phyloP scores from a whole-genome alignment of 2,797 vertebrate genomes.

The Phoeniculus purpureus region DNA sequence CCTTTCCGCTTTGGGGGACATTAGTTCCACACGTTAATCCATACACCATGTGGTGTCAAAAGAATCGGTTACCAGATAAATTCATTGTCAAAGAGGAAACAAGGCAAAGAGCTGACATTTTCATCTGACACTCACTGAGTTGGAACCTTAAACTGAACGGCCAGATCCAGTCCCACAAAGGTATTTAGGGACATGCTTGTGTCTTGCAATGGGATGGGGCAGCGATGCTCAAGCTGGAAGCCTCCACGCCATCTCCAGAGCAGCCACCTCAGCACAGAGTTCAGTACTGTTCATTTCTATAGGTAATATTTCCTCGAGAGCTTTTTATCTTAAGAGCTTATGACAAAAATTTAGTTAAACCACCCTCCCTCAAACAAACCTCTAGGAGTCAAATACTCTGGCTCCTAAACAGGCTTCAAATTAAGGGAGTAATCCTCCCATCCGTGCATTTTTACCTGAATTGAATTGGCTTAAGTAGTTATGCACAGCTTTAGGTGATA shows the following conservation, averaged over 20 bases:
- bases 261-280: not conserved
- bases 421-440: not conserved
- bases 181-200: not conserved
- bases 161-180: not conserved
- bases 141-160: not conserved
- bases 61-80: not conserved
- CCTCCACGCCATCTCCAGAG: not conserved
- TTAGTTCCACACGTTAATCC: not conserved
- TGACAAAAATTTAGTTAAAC: not conserved
- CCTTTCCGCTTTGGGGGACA: not conserved
- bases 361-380: not conserved
- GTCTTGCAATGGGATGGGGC: not conserved
- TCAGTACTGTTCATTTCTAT: not conserved
- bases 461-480: not conserved
- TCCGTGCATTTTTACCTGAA: not conserved
- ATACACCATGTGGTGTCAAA: not conserved
- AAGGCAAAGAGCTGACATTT: not conserved
- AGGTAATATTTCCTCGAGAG: not conserved
- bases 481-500: constrained; percentile 2
- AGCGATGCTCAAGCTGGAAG: not conserved
- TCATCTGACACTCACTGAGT: not conserved
- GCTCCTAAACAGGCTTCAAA: not conserved
- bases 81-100: not conserved
- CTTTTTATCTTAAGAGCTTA: not conserved
- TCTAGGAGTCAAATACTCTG: not conserved